Percentiles rank a stretch among this genome's conserved stretches.
phyloP scores from a whole-genome alignment of 2,113 vertebrate genomes.

The Callithrix jacchus region DNA sequence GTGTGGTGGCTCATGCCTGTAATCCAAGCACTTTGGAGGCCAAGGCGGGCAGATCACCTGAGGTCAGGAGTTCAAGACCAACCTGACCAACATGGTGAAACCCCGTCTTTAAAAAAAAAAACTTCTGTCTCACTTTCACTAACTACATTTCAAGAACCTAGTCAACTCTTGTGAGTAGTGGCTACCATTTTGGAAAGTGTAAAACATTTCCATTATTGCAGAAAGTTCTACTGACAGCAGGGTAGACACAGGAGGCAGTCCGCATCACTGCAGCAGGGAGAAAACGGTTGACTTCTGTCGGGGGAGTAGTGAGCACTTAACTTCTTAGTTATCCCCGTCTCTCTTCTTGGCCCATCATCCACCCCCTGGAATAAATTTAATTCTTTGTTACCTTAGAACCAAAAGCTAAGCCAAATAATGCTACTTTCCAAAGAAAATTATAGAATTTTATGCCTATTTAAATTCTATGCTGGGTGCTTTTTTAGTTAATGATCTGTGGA shows the following conservation, averaged over 20 bases:
- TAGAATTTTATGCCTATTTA: conserved; percentile 8
- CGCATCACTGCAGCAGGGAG: background rate
- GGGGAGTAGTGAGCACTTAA: background rate
- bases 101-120: too few relatives aligned
- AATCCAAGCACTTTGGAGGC: too few relatives aligned
- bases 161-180: background rate
- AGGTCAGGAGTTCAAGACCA: too few relatives aligned
- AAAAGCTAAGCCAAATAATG: background rate
- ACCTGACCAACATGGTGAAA: too few relatives aligned
- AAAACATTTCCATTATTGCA: background rate
- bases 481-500: background rate
- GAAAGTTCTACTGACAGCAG: background rate
- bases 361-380: background rate
- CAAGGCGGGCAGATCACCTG: too few relatives aligned
- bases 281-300: background rate
- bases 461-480: background rate
- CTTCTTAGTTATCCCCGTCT: background rate
- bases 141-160: background rate
- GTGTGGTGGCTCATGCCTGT: too few relatives aligned
- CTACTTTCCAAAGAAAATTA: background rate
- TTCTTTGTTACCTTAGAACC: background rate
- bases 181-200: background rate
- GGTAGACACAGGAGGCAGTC: background rate
- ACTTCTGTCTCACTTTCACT: background rate
- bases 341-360: background rate